These are phyloP conservation scores for Vandiemenella viatica DNA, from an alignment of 2,888 invertebrate species.

Conservation along the genomic window DNA sequence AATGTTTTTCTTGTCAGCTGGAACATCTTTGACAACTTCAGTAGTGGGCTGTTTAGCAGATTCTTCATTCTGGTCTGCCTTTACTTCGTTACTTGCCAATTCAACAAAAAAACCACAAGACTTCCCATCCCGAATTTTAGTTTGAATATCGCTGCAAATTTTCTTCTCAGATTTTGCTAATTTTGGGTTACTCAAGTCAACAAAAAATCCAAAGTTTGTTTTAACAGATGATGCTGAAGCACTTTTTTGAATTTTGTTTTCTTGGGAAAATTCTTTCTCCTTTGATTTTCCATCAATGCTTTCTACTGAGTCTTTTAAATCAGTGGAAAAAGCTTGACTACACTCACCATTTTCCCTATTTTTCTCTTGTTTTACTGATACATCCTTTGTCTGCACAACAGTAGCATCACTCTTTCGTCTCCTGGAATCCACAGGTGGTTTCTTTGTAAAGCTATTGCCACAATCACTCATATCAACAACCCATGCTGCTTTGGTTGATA, in stretches of 20 bases:
- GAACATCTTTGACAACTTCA: neutral
- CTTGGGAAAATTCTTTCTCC: slow-evolving; percentile 17
- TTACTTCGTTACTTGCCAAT: slow-evolving; percentile 27
- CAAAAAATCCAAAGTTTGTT: slow-evolving; percentile 33
- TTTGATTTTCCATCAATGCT: slow-evolving; percentile 23
- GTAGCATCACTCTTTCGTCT: slow-evolving; percentile 26
- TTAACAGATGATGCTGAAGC: neutral
- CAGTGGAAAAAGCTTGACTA: too few relatives aligned
- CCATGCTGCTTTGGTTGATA: slow-evolving; percentile 39
- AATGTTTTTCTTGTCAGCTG: slow-evolving; percentile 28
- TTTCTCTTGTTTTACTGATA: too few relatives aligned
- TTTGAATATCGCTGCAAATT: slow-evolving; percentile 8
- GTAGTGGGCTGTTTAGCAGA: slow-evolving; percentile 5
- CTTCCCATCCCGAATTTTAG: slow-evolving; percentile 13
- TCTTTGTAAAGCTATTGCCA: neutral
- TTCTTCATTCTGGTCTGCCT: neutral
- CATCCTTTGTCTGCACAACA: too few relatives aligned
- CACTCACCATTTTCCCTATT: too few relatives aligned
- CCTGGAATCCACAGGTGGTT: slow-evolving; percentile 1
- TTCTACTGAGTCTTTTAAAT: slow-evolving; percentile 28
- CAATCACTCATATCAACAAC: slow-evolving; percentile 46
- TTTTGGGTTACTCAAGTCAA: slow-evolving; percentile 32
- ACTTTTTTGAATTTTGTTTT: slow-evolving; percentile 4
- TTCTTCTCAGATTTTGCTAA: slow-evolving; percentile 16
- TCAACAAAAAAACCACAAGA: slow-evolving; percentile 35